Base-by-base conservation (phyloP, 2,888 invertebrate species). In the Ethmia dodecea region DNA sequence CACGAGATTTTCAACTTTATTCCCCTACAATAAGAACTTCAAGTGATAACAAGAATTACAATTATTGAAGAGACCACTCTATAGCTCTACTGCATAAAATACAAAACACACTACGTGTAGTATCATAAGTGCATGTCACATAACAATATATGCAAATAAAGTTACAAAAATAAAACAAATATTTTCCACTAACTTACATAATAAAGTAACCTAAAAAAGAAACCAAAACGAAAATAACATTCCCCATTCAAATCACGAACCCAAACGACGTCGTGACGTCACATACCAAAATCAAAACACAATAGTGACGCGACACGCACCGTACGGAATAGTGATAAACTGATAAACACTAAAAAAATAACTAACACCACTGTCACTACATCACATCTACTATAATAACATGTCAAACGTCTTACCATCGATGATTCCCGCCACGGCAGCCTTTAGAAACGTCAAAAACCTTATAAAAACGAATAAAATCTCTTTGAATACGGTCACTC, bases 381-480 rank as follows among this genome's bases (percentile, higher is more conserved):
- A 22, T 22, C n/a, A 26, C 16, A 13, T 8, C 26, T 16, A 24
- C 15, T 35, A 37, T 28, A 35, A 30, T 28, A n/a, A n/a, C n/a
- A 28, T 10, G 32, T 33, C 40, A 45, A 44, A 32, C 41, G 27
- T 54, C 80, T 75, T 60, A 83, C 81, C 72, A 47, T 72, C 35
- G 42, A 52, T 45, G 50, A 54, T 50, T 61, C 49, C 53, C 59
- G 55, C 52, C 52, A 55, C 54, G 56, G 61, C 52, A 55, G 51
- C 52, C 62, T 60, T 64, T 56, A 51, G 62, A 65, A 73, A 71
- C 67, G 60, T 66, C 65, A 64, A 71, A 71, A 73, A 69, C 69
- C 70, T 60, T 60, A 60, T 57, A 65, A 67, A 64, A 79, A 68
- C 68, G 61, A 62, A 71, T 72, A 68, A 71, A 65, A 73, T 72